Conservation (phyloP, 2,888 invertebrate species). For the Drosophila koepferae region DNA sequence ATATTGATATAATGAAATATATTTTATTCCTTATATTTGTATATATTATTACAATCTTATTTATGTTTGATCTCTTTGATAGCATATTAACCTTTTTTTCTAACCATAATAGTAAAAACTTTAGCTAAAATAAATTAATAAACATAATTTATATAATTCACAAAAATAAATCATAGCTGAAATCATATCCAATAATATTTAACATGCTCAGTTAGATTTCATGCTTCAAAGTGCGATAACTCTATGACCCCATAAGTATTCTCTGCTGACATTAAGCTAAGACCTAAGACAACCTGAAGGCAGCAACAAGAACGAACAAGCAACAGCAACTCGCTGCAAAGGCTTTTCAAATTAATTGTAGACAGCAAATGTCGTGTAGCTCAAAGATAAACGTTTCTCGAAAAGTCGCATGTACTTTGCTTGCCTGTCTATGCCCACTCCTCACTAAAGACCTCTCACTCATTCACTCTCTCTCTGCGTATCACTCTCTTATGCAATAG, state of each 20-base stretch:
- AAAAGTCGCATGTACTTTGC: constrained; percentile 28
- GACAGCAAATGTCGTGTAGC: constrained; percentile 68
- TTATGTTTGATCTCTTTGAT: no score
- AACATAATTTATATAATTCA: no score
- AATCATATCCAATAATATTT: no score
- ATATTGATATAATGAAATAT: no score
- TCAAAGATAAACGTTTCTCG: constrained; percentile 73
- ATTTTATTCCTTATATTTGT: no score
- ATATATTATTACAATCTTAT: no score
- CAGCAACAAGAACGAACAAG: constrained; percentile 23
- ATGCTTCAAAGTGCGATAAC: neutral
- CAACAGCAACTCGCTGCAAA: constrained; percentile 38
- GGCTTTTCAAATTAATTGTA: constrained; percentile 75
- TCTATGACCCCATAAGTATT: neutral
- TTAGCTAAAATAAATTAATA: no score
- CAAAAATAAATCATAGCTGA: no score
- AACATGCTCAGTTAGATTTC: neutral
- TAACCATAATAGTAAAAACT: no score
- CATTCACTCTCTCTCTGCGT: neutral
- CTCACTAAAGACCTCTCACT: no score
- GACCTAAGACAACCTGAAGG: constrained; percentile 9
- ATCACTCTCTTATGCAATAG: constrained; percentile 61
- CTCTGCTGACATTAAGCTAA: neutral
- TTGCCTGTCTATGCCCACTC: constrained; percentile 9
- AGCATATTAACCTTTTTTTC: no score